These are phyloP conservation scores for Periophthalmus magnuspinnatus DNA, from an alignment of 2,797 vertebrate genomes.

Conservation along the genomic window DNA sequence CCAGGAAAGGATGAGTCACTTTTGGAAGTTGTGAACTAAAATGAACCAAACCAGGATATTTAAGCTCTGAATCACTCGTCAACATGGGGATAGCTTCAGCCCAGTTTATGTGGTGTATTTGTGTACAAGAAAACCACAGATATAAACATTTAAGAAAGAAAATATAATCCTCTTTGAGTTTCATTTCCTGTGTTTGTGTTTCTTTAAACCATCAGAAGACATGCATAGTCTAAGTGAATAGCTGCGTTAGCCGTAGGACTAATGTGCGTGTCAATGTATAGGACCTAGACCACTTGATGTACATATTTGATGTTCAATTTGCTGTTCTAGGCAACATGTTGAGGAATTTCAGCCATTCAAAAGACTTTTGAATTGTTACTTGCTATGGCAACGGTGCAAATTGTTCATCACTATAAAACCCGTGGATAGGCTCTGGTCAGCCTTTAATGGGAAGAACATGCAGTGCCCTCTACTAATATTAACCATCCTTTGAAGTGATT, in stretches of 20 bases:
- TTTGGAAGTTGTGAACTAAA: slow-evolving; percentile 49
- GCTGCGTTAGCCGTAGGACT: background rate
- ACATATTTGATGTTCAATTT: background rate
- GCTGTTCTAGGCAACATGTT: too few relatives aligned
- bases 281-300: background rate
- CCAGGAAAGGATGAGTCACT: slow-evolving; percentile 67
- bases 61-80: slow-evolving; percentile 58
- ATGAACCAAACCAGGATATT: slow-evolving; percentile 53
- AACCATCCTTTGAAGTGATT: too few relatives aligned
- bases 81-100: slow-evolving; percentile 34
- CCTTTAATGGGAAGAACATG: too few relatives aligned
- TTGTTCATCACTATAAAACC: too few relatives aligned
- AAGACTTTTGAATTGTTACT: too few relatives aligned
- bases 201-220: background rate
- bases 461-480: too few relatives aligned
- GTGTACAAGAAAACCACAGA: slow-evolving; percentile 15
- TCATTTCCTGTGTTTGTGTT: slow-evolving; percentile 17
- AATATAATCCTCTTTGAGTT: background rate
- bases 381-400: background rate
- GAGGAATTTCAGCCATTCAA: too few relatives aligned
- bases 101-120: background rate
- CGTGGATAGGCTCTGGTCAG: too few relatives aligned
- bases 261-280: background rate
- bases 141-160: slow-evolving; percentile 10
- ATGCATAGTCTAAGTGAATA: background rate